Percentiles rank a stretch among this genome's conserved stretches.
phyloP scores from a whole-genome alignment of 1,140 invertebrate genomes.

The Aphaenogaster floridana region DNA sequence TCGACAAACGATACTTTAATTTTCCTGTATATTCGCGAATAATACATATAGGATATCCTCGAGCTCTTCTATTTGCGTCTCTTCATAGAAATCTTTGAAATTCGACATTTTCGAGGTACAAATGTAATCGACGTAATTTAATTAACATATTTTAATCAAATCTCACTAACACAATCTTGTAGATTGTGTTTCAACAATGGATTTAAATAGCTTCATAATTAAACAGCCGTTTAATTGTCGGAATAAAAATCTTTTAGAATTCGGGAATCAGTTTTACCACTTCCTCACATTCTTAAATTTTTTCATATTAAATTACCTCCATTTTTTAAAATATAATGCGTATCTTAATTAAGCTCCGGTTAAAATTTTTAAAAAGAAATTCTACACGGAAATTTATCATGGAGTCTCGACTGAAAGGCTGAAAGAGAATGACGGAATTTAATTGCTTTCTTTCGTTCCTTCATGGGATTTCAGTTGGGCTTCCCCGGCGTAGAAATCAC shows the following conservation, averaged over 20 bases:
- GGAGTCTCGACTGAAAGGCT: background rate
- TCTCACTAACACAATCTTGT: background rate
- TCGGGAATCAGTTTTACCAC: background rate
- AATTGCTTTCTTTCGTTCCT: slow-evolving; percentile 30
- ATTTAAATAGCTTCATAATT: background rate
- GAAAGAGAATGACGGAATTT: slow-evolving; percentile 29
- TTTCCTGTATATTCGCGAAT: slow-evolving; percentile 17
- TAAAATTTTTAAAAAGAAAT: background rate
- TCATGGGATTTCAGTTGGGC: slow-evolving; percentile 86
- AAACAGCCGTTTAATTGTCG: background rate
- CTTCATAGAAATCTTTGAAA: background rate
- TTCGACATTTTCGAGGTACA: background rate
- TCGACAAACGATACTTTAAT: slow-evolving; percentile 8
- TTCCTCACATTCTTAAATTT: background rate
- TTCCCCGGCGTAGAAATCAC: slow-evolving; percentile 89
- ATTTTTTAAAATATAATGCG: background rate
- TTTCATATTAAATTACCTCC: slow-evolving; percentile 1
- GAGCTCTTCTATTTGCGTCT: background rate
- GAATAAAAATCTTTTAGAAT: background rate
- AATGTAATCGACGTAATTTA: slow-evolving; percentile 17
- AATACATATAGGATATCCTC: background rate
- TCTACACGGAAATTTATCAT: background rate
- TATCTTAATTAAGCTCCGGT: slow-evolving; percentile 36
- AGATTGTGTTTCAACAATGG: background rate
- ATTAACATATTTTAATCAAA: slow-evolving; percentile 6